These are phyloP conservation scores for Eciton burchellii DNA, from an alignment of 1,140 invertebrate species.

Conservation along the genomic window DNA sequence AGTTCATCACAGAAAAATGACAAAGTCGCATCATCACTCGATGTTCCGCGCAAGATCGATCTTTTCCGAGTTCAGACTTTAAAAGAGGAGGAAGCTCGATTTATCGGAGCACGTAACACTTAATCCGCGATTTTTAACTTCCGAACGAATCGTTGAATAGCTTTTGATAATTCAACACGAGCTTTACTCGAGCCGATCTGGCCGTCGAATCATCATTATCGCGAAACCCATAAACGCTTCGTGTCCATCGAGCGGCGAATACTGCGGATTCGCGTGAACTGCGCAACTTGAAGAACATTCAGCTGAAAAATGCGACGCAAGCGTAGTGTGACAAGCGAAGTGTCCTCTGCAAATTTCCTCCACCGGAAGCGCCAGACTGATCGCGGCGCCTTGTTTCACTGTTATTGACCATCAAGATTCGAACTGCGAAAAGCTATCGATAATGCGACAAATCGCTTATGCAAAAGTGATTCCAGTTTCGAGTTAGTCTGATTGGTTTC, in stretches of 20 bases:
- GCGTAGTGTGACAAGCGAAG: no score
- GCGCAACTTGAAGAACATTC: neutral
- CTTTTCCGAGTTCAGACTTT: no score
- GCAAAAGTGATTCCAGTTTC: no score
- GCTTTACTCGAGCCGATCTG: neutral
- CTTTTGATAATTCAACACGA: neutral
- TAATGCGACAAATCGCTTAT: neutral
- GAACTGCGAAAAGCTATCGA: neutral
- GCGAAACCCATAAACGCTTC: neutral
- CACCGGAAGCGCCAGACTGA: neutral
- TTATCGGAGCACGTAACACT: no score
- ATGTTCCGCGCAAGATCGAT: neutral
- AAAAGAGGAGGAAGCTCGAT: no score
- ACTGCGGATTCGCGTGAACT: neutral
- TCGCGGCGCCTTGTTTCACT: neutral
- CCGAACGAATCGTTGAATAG: no score
- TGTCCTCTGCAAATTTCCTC: neutral
- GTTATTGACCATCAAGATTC: conserved; percentile 1
- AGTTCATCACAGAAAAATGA: neutral
- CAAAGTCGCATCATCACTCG: neutral
- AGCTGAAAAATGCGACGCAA: conserved; percentile 27
- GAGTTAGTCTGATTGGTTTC: no score
- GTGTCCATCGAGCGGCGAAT: neutral
- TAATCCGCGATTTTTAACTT: no score
- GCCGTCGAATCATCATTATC: neutral